Base-by-base conservation (phyloP, 1,140 invertebrate species). In the Caenorhabditis inopinata region DNA sequence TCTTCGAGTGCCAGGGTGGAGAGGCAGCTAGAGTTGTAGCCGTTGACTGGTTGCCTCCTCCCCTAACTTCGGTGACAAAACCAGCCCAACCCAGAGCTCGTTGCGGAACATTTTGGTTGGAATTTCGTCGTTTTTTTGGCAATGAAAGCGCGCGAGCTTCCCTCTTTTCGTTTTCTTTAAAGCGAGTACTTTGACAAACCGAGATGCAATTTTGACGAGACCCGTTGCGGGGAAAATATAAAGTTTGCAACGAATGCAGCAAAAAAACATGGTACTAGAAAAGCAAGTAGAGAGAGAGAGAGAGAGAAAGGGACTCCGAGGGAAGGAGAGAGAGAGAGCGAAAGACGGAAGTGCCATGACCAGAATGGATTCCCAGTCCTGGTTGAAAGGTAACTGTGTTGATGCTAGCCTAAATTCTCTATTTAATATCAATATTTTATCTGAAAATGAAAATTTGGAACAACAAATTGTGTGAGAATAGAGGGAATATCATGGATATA, bases 141-240 rank as follows among this genome's bases (percentile, higher is more conserved):
- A 58, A 58, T 58, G 53, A 58, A 58, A 58, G 35, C n/a, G n/a
- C 3, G 27, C 1, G 11, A 21, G 4, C 27, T 35, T 16, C 14
- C n/a, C 14, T 11, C 27, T 32, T 32, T 58, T 16, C 53, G 53
- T 32, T 51, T 51, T 7, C 6, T 25, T 25, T 51, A 51, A 42
- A 51, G 49, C 49, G 49, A 51, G 49, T 51, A 51, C 49, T 51
- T 25, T 25, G 49, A 25, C 53, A 58, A 58, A 58, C 29, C 35
- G 53, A 58, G 53, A 58, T 58, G 53, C 58, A 68, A 68, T 68
- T 68, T 68, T 68, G 58, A 68, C 58, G 32, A 68, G n/a, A 1
- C 32, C n/a, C 25, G 12, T 21, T 5, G 7, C 27, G 18, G 6
- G 27, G 2, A 16, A 58, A 58, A n/a, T n/a, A n/a, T n/a, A 58